These are phyloP conservation scores for Lepidochrysops patricia DNA, from an alignment of 2,888 invertebrate genomes.

Conservation along the genomic window DNA sequence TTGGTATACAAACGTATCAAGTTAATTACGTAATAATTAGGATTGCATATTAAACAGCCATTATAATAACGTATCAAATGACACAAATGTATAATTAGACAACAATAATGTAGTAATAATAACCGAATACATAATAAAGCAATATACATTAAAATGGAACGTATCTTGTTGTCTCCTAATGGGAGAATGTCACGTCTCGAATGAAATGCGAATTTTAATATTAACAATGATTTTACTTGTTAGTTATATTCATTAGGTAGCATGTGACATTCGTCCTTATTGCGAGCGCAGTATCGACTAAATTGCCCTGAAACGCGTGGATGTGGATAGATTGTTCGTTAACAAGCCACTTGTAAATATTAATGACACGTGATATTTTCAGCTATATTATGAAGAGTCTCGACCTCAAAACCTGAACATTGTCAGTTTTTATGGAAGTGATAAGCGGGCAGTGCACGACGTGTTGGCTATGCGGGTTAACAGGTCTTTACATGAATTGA, in stretches of 20 bases:
- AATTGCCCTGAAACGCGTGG: conserved; percentile 26
- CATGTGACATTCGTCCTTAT: conserved; percentile 19
- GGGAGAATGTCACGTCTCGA: conserved; percentile 42
- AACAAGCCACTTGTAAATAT: conserved; percentile 61
- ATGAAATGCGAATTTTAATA: conserved; percentile 44
- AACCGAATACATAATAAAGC: conserved; percentile 26
- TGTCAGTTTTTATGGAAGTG: conserved; percentile 3
- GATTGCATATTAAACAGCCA: background rate
- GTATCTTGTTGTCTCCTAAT: conserved; percentile 53
- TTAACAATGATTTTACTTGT: conserved; percentile 40
- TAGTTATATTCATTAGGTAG: conserved; percentile 3
- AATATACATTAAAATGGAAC: conserved; percentile 42
- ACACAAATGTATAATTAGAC: conserved; percentile 11
- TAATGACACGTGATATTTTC: conserved; percentile 37
- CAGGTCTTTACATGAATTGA: background rate
- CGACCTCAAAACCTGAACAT: conserved; percentile 7
- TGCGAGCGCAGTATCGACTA: conserved; percentile 14
- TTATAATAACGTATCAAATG: background rate
- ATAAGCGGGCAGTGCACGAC: background rate
- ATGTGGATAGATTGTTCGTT: conserved; percentile 34
- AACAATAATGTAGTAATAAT: conserved; percentile 18
- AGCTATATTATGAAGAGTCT: conserved; percentile 32
- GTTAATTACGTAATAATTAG: background rate
- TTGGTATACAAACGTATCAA: background rate
- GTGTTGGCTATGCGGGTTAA: background rate